Base-by-base conservation (phyloP, 2,797 vertebrate genomes). In the Pristis pectinata region DNA sequence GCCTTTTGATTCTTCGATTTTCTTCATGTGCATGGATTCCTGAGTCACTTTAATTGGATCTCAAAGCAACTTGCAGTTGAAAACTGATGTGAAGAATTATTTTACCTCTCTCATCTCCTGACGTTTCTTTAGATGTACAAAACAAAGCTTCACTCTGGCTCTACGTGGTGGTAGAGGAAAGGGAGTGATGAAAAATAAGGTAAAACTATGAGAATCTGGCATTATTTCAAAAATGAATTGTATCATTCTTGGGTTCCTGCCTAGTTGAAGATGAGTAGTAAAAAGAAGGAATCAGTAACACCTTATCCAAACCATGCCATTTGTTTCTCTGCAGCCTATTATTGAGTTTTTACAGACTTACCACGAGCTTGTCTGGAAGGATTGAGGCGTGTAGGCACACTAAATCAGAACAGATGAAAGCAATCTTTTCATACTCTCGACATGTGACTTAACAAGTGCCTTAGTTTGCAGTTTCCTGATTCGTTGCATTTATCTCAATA, bases 281-380 rank as follows among this genome's bases (percentile, higher is more conserved):
- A 30, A 56, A 56, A 87, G 30, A 87, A 64, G 22, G 17, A 37
- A n/a, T 37, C 59, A 37, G 87, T n/a, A 64, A 64, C 34, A 37
- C 87, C n/a, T 67, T 41, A 64, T 19, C 19, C 59, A 64, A 67
- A 24, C 87, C 17, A 19, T 91, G 19, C 37, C 87, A 91, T 67
- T 91, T 91, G 59, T 3, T 91, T 67, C 22, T 91, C 59, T 41
- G 15, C 37, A 7, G 49, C 92, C 67, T 49, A 41, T 5, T 56
- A 94, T 94, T 76, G 56, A 19, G 70, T 56, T 76, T 94, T 49
- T 30, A 74, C 44, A 74, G 72, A 41, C 70, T 34, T 93, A 92
- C 24, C 15, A 10, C 74, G 41, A 93, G 70, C 67, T 49, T 15
- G 30, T 49, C 67, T 74, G 67, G 37, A 53, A 49, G 49, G 27